Evolutionary conservation across 2,797 vertebrate species (phyloP), one percentile per base, ranked within the genome.

Genomic region (Knipowitschia caucasica): DNA sequence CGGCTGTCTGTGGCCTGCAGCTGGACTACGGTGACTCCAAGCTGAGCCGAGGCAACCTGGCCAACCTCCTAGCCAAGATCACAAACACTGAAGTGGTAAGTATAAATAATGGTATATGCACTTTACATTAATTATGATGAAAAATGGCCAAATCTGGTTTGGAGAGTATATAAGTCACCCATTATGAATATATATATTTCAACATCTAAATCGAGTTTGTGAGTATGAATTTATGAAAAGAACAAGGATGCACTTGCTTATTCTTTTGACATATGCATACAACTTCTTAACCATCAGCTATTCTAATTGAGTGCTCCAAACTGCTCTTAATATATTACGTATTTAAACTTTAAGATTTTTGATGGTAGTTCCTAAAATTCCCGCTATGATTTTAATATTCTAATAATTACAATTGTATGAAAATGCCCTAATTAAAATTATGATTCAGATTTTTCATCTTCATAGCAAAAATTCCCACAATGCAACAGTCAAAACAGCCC

Each of bases 81-180:
- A 97, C 95, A 74, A 94, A 92, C 90, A 95, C 93, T 15, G 96
- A 99, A 75, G 93, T 97, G 94, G 96, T 99, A 85, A 92, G 95
- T 92, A 73, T 34, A n/a, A 11, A 34, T n/a, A 34, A 34, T 34
- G n/a, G n/a, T 34, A n/a, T n/a, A n/a, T 11, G 5, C 12, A 34
- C 14, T n/a, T n/a, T n/a, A n/a, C 31, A n/a, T 2, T 34, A 34
- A 34, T 34, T 34, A 34, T 34, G 12, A 6, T 34, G 14, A 34
- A 34, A 34, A n/a, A n/a, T 6, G 12, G 31, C 31, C 2, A 34
- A 34, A 14, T 34, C n/a, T n/a, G 31, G 31, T n/a, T n/a, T n/a
- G n/a, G n/a, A n/a, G n/a, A n/a, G n/a, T n/a, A n/a, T n/a, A n/a
- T n/a, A n/a, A n/a, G n/a, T n/a, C n/a, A n/a, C n/a, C n/a, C n/a